Evolutionary conservation across 2,113 vertebrate species (phyloP).

Genomic region (Bubo scandiacus): DNA sequence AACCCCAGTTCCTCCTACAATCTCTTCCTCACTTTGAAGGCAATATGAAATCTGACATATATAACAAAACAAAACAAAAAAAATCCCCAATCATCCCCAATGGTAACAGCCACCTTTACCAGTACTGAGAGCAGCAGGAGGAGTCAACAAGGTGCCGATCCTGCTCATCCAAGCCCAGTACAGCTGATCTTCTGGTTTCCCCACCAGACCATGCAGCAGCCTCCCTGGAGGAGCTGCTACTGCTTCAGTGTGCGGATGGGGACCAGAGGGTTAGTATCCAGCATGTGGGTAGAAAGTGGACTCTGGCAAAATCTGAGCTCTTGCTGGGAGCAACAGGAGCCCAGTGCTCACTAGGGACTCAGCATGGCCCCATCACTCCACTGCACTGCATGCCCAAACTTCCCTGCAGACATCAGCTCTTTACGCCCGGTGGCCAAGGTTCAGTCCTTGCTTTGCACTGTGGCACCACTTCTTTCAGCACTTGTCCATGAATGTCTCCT

Average conservation of each 20-base stretch:
- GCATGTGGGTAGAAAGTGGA: neutral
- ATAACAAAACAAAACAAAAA: neutral
- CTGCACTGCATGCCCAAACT: neutral
- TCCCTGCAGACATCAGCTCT: neutral
- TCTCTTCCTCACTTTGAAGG: neutral
- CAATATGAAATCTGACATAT: neutral
- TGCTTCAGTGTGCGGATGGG: too few relatives aligned
- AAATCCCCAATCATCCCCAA: accelerated
- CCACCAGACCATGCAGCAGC: neutral
- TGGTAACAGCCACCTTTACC: neutral
- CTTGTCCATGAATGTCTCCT: neutral
- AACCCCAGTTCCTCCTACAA: neutral
- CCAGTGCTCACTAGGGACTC: neutral
- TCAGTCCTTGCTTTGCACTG: neutral
- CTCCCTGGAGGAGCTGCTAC: neutral
- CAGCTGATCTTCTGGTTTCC: neutral
- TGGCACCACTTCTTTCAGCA: neutral
- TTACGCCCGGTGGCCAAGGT: accelerated
- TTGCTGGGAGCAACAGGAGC: neutral
- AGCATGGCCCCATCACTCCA: neutral
- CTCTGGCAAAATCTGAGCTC: neutral
- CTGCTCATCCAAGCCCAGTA: neutral
- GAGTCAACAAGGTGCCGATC: neutral
- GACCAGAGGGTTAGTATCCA: neutral
- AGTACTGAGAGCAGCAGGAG: neutral